phyloP scores from a whole-genome alignment of 2,797 vertebrate species.

The Rhinatrema bivittatum region DNA sequence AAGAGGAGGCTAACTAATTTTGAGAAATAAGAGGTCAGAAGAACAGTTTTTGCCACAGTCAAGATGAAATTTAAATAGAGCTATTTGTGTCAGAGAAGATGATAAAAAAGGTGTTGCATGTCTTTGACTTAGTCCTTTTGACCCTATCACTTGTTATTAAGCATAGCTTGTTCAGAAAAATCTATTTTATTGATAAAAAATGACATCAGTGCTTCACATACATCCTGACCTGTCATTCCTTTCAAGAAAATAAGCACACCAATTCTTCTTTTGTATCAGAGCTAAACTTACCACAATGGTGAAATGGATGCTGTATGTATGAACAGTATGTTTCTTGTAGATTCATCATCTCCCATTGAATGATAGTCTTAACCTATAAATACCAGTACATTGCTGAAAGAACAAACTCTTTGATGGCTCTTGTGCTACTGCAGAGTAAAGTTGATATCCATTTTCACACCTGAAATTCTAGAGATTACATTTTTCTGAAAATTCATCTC shows the following conservation, averaged over 20 bases:
- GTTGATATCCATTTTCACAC: no score
- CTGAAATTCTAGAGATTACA: no score
- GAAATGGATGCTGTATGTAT: background rate
- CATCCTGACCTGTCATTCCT: background rate
- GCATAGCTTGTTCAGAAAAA: background rate
- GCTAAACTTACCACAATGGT: background rate
- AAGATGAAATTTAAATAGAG: no score
- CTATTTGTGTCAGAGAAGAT: no score
- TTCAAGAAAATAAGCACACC: background rate
- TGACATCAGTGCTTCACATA: background rate
- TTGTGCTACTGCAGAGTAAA: no score
- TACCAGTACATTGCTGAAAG: no score
- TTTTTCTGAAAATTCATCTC: no score
- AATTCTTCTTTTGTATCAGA: background rate
- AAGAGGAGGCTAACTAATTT: no score
- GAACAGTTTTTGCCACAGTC: no score
- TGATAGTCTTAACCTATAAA: background rate
- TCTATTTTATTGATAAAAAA: background rate
- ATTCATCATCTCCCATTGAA: background rate
- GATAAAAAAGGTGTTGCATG: no score
- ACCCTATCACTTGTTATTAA: background rate
- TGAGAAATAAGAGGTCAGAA: no score
- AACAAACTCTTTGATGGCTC: no score
- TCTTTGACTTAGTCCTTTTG: background rate
- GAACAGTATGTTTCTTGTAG: background rate